Evolutionary conservation across 2,113 vertebrate genomes (phyloP).

Genomic region (Thamnaconus septentrionalis): DNA sequence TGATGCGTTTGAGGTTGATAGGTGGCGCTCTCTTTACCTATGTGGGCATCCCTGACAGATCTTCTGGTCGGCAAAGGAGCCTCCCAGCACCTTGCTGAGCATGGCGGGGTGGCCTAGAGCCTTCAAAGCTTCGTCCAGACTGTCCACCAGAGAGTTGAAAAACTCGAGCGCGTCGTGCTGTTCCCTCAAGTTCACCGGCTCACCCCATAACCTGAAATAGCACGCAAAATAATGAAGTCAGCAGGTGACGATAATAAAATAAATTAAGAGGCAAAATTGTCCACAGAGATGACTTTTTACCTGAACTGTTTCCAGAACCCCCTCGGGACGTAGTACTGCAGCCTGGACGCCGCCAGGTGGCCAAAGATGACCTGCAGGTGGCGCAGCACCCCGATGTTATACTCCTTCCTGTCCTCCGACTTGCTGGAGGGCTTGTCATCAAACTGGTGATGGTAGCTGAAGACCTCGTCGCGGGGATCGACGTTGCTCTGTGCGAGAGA

Average conservation of each 20-base stretch:
- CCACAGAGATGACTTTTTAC: conserved; percentile 63
- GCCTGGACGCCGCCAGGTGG: conserved; percentile 93
- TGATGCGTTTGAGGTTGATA: too few species aligned
- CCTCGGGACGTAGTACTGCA: conserved; percentile 97
- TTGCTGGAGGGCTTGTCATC: conserved; percentile 96
- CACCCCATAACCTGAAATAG: conserved; percentile 91
- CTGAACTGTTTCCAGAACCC: conserved; percentile 99
- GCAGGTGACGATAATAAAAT: neutral
- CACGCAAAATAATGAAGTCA: neutral
- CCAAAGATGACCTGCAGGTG: conserved; percentile 99
- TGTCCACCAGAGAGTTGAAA: conserved; percentile 99
- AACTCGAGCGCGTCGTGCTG: conserved; percentile 99
- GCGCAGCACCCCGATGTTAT: conserved; percentile 98
- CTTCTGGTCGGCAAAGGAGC: conserved; percentile 99
- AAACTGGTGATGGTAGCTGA: conserved; percentile 97
- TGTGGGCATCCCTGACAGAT: conserved; percentile 99
- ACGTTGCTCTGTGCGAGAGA: conserved; percentile 87
- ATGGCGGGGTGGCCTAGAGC: conserved; percentile 96
- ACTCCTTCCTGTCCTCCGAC: conserved; percentile 97
- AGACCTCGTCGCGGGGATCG: conserved; percentile 96
- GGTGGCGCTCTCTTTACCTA: conserved; percentile 71
- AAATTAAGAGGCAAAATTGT: neutral
- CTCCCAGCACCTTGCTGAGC: conserved; percentile 97
- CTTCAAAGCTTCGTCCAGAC: conserved; percentile 98
- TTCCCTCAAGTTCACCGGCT: conserved; percentile 96